phyloP scores from a whole-genome alignment of 2,113 vertebrate species.

The Labeo rohita region DNA sequence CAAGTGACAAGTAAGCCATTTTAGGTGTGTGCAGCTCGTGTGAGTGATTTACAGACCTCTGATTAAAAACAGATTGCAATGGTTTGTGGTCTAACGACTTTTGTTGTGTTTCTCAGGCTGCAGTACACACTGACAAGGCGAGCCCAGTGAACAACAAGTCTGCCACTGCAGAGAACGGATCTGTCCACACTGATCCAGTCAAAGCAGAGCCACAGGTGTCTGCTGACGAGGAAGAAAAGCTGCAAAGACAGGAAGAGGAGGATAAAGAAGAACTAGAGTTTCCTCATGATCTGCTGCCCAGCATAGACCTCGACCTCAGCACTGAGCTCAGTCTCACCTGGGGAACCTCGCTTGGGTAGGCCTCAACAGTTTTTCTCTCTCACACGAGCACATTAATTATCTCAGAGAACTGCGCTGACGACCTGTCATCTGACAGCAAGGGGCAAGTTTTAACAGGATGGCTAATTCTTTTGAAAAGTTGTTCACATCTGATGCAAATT shows the following conservation, averaged over 20 bases:
- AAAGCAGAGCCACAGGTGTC: slow-evolving; percentile 59
- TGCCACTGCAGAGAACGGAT: slow-evolving; percentile 39
- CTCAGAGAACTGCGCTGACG: neutral
- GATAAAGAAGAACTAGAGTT: slow-evolving; percentile 78
- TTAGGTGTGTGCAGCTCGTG: neutral
- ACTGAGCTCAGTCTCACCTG: slow-evolving; percentile 77
- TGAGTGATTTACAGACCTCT: slow-evolving; percentile 1
- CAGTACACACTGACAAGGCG: slow-evolving; percentile 58
- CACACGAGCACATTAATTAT: neutral
- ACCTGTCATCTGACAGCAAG: neutral
- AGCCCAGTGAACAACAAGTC: slow-evolving; percentile 46
- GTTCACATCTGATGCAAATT: slow-evolving; percentile 32
- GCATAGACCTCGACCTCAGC: slow-evolving; percentile 80
- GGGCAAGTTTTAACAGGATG: slow-evolving; percentile 47
- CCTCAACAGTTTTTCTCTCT: neutral
- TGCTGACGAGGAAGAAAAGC: slow-evolving; percentile 66
- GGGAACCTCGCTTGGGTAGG: slow-evolving; percentile 76
- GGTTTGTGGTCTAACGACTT: neutral
- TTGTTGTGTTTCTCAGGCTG: slow-evolving; percentile 61
- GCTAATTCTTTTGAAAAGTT: neutral
- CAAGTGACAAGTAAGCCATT: slow-evolving; percentile 17
- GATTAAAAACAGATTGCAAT: slow-evolving; percentile 19
- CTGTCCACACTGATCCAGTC: slow-evolving; percentile 56
- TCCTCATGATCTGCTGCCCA: slow-evolving; percentile 80
- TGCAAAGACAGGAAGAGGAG: slow-evolving; percentile 54